Evolutionary conservation across 1,140 invertebrate genomes (phyloP).

Genomic region (Drosophila lini): DNA sequence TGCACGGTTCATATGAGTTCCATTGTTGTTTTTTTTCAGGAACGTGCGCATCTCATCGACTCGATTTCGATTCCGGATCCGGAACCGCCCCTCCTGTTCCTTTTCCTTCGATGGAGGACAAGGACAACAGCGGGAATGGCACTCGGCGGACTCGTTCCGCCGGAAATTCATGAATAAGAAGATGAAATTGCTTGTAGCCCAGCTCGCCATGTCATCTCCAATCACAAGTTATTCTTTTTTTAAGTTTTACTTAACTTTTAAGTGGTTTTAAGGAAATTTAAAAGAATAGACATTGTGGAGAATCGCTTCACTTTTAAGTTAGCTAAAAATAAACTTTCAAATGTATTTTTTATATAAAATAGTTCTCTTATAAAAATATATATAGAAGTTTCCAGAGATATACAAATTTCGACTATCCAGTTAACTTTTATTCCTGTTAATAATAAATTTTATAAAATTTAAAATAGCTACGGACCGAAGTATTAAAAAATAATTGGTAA

Average conservation of each 20-base stretch:
- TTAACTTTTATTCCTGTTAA: too few relatives aligned
- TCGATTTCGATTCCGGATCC: conserved; percentile 54
- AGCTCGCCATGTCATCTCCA: conserved; percentile 12
- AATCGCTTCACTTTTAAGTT: conserved; percentile 18
- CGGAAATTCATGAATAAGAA: conserved; percentile 73
- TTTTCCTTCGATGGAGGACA: conserved; percentile 21
- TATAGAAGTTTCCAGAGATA: too few relatives aligned
- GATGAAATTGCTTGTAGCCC: conserved; percentile 60
- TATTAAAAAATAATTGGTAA: too few relatives aligned
- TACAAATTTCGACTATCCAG: too few relatives aligned
- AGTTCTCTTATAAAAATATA: too few relatives aligned
- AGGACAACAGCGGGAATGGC: conserved; percentile 51
- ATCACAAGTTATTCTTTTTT: conserved; percentile 10
- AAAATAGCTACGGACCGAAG: too few relatives aligned
- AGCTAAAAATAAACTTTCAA: neutral
- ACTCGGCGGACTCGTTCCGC: conserved; percentile 70
- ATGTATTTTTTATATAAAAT: too few relatives aligned
- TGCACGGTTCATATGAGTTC: conserved; percentile 75
- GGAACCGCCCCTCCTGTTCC: conserved; percentile 18
- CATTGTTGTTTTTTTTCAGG: conserved; percentile 48
- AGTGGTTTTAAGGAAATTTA: neutral
- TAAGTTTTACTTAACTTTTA: neutral
- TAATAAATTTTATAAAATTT: too few relatives aligned
- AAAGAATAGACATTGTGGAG: conserved; percentile 32
- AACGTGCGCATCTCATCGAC: conserved; percentile 66